Conservation (phyloP, 2,113 vertebrate species). For the Abramis brama region DNA sequence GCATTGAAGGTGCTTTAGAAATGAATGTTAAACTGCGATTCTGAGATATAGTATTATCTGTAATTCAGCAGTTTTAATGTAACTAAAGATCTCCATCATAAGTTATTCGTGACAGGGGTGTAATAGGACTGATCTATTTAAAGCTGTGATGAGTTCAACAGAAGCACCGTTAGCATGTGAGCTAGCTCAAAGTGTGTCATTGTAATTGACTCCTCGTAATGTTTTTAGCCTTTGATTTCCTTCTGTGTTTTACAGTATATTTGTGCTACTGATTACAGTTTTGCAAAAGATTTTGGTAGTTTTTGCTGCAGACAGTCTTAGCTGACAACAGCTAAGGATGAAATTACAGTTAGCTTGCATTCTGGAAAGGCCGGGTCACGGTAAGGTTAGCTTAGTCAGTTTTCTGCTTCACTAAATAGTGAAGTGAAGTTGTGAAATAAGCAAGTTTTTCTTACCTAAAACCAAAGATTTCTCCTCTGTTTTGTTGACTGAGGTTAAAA, state of each 20-base stretch:
- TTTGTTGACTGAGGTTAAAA: neutral
- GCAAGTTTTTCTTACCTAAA: neutral
- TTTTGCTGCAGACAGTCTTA: neutral
- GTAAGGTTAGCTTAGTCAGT: constrained; percentile 4
- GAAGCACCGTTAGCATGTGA: constrained; percentile 26
- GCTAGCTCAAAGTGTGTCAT: constrained; percentile 24
- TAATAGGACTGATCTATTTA: constrained; percentile 46
- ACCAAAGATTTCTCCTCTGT: neutral
- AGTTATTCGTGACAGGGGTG: constrained; percentile 34
- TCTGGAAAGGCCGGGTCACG: neutral
- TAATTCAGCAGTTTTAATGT: constrained; percentile 28
- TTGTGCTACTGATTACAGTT: neutral
- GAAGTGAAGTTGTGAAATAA: neutral
- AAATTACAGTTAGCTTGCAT: neutral
- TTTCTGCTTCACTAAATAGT: neutral
- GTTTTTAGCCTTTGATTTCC: neutral
- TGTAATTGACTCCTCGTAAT: neutral
- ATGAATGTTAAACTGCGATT: neutral
- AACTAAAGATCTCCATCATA: constrained; percentile 49
- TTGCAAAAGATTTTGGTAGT: neutral
- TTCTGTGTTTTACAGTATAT: neutral
- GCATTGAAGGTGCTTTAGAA: neutral
- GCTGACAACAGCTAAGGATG: neutral
- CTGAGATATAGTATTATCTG: neutral
- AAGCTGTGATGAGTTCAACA: constrained; percentile 46